phyloP scores from a whole-genome alignment of 2,113 vertebrate species.

The Cyphotilapia sp. region DNA sequence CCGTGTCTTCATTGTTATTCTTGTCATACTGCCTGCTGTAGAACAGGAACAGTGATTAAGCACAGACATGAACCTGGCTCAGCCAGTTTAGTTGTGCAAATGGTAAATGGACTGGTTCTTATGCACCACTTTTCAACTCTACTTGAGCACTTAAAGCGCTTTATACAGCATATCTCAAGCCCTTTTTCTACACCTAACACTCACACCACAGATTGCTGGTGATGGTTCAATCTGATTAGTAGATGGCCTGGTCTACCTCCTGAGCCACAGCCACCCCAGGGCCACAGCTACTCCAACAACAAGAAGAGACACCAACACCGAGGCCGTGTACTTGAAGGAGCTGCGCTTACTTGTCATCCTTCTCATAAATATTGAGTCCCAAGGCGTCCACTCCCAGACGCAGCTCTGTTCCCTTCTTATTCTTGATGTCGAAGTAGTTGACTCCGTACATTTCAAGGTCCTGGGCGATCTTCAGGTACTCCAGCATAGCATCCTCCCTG shows the following conservation, averaged over 20 bases:
- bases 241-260: neutral
- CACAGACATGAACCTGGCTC: neutral
- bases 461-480: conserved; percentile 96
- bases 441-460: conserved; percentile 98
- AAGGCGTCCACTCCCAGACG: conserved; percentile 94
- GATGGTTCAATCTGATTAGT: neutral
- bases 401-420: conserved; percentile 95
- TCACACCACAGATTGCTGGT: neutral
- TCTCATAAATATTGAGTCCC: conserved; percentile 95
- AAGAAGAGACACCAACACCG: neutral
- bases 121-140: neutral
- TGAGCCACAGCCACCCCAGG: neutral
- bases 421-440: conserved; percentile 98
- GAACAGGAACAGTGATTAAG: conserved; percentile 19
- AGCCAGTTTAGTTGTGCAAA: conserved; percentile 8
- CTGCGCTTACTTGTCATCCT: conserved; percentile 87
- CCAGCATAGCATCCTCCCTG: conserved; percentile 91
- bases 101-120: neutral
- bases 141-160: neutral
- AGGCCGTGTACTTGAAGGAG: neutral
- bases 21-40: neutral
- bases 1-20: neutral
- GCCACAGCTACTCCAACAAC: neutral
- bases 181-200: neutral
- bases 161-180: neutral